Base-by-base conservation (phyloP, 2,888 invertebrate species). In the Eupithecia insigniata region DNA sequence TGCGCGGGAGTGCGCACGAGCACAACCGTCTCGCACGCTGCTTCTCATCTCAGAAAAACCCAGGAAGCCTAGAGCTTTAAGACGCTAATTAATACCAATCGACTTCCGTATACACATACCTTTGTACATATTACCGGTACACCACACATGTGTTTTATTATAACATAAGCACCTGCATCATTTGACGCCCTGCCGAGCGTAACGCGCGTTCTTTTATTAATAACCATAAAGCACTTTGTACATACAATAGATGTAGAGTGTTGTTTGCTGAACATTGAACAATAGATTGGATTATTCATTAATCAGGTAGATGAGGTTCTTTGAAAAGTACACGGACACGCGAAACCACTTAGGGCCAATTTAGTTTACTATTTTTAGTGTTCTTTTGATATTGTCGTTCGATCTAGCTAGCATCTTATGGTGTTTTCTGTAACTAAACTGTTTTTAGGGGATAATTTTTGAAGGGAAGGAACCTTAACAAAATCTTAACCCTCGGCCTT, bases 21-120 rank as follows among this genome's bases (percentile, higher is more conserved):
- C 92, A 90, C 64, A 65, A 74, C 74, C 69, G 69, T 51, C 64
- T 69, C 71, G 71, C 74, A 72, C 69, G 71, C 74, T 69, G 69
- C 67, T 69, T 39, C 73, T 71, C 74, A 74, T 74, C 74, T 74
- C 82, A 87, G 84, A 92, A 92, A 93, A 92, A 92, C 88, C 87
- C 81, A 92, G 93, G 92, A 93, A 93, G 84, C 85, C 76, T 82
- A 73, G 73, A 83, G 82, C 85, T 83, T 78, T 81, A 83, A 84
- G 89, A 89, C 85, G 85, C 81, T 92, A 87, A 92, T 92, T 87
- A 92, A 91, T 91, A 89, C 85, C 87, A 85, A 87, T 85, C 79
- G 81, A 84, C 89, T 93, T 93, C 94, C 93, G 92, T 84, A 84
- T 84, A 82, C 80, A 26, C 3, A 10, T 55, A 55, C 55, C 22